Conservation (phyloP, 2,888 invertebrate species). For the Fragum sueziense region DNA sequence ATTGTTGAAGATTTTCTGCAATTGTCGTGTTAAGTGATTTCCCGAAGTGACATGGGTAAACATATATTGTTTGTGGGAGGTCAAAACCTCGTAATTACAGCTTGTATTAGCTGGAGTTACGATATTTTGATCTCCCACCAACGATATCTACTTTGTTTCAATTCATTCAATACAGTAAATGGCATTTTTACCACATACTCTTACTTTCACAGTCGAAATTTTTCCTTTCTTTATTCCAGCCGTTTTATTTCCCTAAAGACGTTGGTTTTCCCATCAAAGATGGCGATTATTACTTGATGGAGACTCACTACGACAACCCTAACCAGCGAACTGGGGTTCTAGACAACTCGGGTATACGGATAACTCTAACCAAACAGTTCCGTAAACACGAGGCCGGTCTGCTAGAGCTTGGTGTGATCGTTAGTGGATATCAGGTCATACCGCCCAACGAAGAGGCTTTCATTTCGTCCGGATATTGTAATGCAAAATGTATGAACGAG, state of each 20-base stretch:
- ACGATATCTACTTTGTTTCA: background rate
- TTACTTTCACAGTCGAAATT: background rate
- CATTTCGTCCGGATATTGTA: slow-evolving; percentile 92
- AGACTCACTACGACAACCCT: slow-evolving; percentile 95
- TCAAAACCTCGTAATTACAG: no score
- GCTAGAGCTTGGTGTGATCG: slow-evolving; percentile 84
- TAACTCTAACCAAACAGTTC: slow-evolving; percentile 89
- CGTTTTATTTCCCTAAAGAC: slow-evolving; percentile 69
- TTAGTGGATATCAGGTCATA: slow-evolving; percentile 88
- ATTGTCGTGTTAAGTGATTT: background rate
- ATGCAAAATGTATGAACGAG: slow-evolving; percentile 90
- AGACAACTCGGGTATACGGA: slow-evolving; percentile 86
- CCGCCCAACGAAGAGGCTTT: slow-evolving; percentile 91
- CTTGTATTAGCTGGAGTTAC: no score
- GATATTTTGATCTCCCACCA: background rate
- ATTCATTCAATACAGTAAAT: background rate
- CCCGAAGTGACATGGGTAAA: background rate
- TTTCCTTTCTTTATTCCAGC: slow-evolving; percentile 47
- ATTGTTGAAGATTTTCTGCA: no score
- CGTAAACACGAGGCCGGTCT: slow-evolving; percentile 91
- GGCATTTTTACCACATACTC: background rate
- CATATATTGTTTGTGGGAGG: no score
- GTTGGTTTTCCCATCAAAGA: slow-evolving; percentile 92
- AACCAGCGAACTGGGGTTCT: slow-evolving; percentile 82
- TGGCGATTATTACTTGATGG: slow-evolving; percentile 92